Evolutionary conservation across 1,140 invertebrate species (phyloP).

Genomic region (Andrena cerasifolii): DNA sequence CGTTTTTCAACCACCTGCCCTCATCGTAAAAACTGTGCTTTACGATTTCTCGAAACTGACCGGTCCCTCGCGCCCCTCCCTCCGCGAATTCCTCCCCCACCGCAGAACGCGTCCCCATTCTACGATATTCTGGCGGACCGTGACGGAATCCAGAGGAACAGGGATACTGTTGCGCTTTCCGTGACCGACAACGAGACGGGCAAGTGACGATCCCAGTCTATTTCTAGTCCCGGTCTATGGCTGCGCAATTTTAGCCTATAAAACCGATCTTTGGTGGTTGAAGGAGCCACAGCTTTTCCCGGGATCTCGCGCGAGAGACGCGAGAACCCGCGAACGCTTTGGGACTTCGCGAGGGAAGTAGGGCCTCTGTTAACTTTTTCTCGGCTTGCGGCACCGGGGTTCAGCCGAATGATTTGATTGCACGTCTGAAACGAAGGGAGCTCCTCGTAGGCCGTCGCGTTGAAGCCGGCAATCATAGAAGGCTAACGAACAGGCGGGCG

Average conservation of each 20-base stretch:
- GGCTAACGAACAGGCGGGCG: background rate
- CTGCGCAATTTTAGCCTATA: background rate
- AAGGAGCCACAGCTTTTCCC: background rate
- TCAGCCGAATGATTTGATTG: no score
- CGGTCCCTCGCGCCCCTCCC: background rate
- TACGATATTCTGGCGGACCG: slow-evolving; percentile 33
- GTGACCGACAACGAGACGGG: background rate
- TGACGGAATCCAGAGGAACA: slow-evolving; percentile 48
- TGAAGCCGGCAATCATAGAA: background rate
- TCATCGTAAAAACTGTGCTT: slow-evolving; percentile 55
- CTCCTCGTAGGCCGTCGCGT: no score
- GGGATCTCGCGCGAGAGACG: no score
- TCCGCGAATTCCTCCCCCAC: background rate
- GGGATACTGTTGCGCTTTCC: slow-evolving; percentile 15
- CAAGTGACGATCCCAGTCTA: background rate
- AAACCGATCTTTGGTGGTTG: background rate
- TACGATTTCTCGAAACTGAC: slow-evolving; percentile 64
- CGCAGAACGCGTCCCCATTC: background rate
- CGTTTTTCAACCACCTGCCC: slow-evolving; percentile 32
- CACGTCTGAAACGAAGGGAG: no score
- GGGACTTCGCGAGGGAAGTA: no score
- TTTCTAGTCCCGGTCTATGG: background rate
- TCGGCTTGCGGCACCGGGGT: no score
- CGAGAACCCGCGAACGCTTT: no score
- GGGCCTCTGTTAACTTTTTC: no score